Conservation (phyloP, 2,797 vertebrate species). For the Halcyon badia region DNA sequence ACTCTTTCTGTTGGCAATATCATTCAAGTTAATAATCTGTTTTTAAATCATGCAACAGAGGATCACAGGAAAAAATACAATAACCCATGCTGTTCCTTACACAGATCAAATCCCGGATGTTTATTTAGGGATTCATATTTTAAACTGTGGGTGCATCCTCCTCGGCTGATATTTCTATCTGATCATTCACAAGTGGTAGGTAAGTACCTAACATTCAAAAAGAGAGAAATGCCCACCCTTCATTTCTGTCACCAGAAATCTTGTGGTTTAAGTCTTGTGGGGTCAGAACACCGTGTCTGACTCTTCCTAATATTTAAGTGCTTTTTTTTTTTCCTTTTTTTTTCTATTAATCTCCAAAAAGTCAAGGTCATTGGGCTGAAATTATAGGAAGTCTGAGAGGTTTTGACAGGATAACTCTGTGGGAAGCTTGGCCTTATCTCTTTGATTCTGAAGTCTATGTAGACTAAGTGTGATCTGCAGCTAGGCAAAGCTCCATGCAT, state of each 20-base stretch:
- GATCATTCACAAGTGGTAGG: not conserved
- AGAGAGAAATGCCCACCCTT: not conserved
- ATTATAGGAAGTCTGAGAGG: not conserved
- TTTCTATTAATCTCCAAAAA: not conserved
- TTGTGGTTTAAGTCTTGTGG: not conserved
- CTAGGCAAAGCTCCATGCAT: not conserved
- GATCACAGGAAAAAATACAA: not conserved
- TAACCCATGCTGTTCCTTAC: not conserved
- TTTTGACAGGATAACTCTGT: not conserved
- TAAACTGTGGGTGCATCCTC: not conserved
- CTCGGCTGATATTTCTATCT: not conserved
- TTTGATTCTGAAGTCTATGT: not conserved
- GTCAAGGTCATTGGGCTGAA: not conserved
- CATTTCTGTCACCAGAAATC: not conserved
- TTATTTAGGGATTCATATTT: not conserved
- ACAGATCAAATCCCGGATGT: not conserved
- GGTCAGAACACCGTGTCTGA: not conserved
- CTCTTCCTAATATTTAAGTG: not conserved
- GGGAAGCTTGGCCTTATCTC: not conserved
- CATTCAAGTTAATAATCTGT: not conserved
- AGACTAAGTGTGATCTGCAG: not conserved
- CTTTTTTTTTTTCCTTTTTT: not conserved
- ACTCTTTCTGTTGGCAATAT: not conserved
- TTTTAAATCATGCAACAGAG: not conserved
- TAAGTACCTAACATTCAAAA: not conserved